These are phyloP conservation scores for Nannospalax galili DNA, from an alignment of 2,113 vertebrate species.

Conservation along the genomic window DNA sequence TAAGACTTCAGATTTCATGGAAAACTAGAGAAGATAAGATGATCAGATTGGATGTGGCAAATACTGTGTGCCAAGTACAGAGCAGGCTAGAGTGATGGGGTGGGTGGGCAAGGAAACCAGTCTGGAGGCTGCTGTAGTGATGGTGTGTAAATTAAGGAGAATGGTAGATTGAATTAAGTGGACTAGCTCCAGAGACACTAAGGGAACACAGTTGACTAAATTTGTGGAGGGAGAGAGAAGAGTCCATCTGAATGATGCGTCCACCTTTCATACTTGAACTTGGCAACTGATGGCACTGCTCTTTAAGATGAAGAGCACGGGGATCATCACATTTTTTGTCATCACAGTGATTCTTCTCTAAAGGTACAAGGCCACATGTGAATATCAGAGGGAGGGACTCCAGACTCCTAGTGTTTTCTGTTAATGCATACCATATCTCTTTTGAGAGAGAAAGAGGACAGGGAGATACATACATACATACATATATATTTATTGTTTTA, in stretches of 20 bases:
- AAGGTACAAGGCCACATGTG: background rate
- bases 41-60: background rate
- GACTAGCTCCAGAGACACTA: background rate
- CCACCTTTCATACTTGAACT: background rate
- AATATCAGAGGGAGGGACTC: background rate
- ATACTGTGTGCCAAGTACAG: background rate
- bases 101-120: rapidly evolving
- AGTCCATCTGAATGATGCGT: background rate
- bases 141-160: background rate
- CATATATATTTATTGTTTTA: no score
- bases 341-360: no score
- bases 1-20: background rate
- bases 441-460: no score
- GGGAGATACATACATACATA: no score
- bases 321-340: no score
- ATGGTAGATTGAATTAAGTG: background rate
- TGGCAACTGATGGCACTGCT: background rate
- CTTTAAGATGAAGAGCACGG: background rate
- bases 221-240: background rate
- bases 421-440: no score
- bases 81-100: rapidly evolving
- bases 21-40: background rate
- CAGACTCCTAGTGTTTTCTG: background rate
- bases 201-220: rapidly evolving
- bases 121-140: background rate